Evolutionary conservation across 2,113 vertebrate genomes (phyloP).

Genomic region (Carollia perspicillata): DNA sequence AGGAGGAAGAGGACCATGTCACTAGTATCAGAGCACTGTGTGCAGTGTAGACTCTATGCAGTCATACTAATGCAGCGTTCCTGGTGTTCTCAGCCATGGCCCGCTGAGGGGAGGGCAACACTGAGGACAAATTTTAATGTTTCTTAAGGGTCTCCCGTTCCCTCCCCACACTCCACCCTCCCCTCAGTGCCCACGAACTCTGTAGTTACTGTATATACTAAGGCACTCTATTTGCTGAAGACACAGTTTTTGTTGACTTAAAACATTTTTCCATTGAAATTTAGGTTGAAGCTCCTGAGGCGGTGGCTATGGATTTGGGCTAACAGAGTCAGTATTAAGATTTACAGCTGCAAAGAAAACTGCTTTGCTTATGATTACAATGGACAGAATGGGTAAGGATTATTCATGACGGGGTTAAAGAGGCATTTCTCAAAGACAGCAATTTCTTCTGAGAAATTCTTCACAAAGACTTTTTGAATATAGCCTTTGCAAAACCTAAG

Average conservation of each 20-base stretch:
- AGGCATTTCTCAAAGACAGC: not conserved
- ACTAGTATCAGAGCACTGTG: not conserved
- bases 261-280: not conserved
- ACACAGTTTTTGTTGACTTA: not conserved
- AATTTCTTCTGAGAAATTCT: slow-evolving; percentile 16
- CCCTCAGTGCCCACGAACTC: not conserved
- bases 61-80: not conserved
- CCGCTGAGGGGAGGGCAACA: not conserved
- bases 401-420: not conserved
- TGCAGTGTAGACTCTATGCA: not conserved
- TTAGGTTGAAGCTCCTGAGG: not conserved
- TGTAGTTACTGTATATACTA: not conserved
- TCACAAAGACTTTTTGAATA: not conserved
- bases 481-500: slow-evolving; percentile 1
- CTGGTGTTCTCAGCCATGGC: not conserved
- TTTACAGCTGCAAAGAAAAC: not conserved
- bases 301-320: not conserved
- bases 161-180: not conserved
- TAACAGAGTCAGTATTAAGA: not conserved
- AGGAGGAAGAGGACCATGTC: not conserved
- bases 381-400: not conserved
- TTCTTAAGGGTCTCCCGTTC: not conserved
- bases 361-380: not conserved
- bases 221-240: not conserved
- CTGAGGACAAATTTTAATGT: not conserved